Evolutionary conservation across 2,888 invertebrate genomes (phyloP).

Genomic region (Dynastes maya): DNA sequence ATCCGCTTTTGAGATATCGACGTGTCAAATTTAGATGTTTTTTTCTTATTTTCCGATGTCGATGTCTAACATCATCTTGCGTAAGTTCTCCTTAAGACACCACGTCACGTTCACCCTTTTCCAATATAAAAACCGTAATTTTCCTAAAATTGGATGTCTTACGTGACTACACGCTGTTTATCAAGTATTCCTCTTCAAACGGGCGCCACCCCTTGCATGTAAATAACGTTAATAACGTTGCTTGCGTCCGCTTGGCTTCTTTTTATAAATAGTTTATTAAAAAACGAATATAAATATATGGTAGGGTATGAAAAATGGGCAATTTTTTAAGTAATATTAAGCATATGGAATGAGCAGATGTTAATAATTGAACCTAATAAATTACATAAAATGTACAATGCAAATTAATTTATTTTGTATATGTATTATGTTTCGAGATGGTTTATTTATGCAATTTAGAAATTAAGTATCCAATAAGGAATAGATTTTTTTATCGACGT

Average conservation of each 20-base stretch:
- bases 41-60: background rate
- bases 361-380: too few relatives aligned
- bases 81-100: background rate
- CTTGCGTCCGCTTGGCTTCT: background rate
- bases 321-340: too few relatives aligned
- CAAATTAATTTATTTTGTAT: too few relatives aligned
- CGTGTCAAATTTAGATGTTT: background rate
- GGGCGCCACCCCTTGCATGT: slow-evolving; percentile 9
- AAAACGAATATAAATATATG: background rate
- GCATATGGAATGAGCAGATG: too few relatives aligned
- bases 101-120: background rate
- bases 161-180: background rate
- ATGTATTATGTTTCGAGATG: too few relatives aligned
- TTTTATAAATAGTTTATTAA: background rate
- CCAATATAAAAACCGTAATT: slow-evolving; percentile 4
- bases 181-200: slow-evolving; percentile 9
- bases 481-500: too few relatives aligned
- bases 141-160: slow-evolving; percentile 4
- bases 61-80: slow-evolving; percentile 5
- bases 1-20: too few relatives aligned
- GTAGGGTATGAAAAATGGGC: too few relatives aligned
- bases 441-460: background rate
- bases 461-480: too few relatives aligned
- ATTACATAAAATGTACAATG: too few relatives aligned
- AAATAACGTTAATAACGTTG: background rate